Conservation (phyloP, 2,797 vertebrate species). For the Simalia tracyae region DNA sequence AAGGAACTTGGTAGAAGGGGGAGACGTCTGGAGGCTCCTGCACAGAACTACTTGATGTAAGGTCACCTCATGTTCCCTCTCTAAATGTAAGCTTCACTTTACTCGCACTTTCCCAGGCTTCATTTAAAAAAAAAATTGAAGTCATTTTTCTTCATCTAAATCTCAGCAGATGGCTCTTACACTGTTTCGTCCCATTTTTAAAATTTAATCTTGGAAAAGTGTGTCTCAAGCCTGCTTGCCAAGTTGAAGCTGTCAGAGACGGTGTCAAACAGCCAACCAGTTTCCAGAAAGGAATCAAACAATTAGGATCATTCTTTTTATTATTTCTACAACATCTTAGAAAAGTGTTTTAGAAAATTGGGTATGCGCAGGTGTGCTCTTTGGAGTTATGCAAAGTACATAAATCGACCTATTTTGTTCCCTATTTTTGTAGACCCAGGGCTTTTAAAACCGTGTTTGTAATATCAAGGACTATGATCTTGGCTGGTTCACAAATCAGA, state of each 20-base stretch:
- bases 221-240: not conserved
- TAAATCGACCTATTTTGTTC: not conserved
- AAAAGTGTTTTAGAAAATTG: not conserved
- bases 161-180: not conserved
- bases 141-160: conserved; percentile 15
- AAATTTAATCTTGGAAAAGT: not conserved
- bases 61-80: not conserved
- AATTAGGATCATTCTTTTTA: not conserved
- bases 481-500: not conserved
- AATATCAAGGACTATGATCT: not conserved
- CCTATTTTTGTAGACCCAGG: not conserved
- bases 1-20: not conserved
- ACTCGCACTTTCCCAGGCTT: not conserved
- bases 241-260: not conserved
- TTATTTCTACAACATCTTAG: not conserved
- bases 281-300: not conserved
- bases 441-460: not conserved
- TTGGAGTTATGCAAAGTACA: not conserved
- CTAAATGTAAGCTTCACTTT: not conserved
- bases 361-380: not conserved
- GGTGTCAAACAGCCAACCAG: not conserved
- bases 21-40: no score
- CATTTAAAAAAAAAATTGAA: not conserved
- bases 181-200: not conserved
- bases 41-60: not conserved